These are phyloP conservation scores for Pampusana beccarii DNA, from an alignment of 2,113 vertebrate species.

Conservation along the genomic window DNA sequence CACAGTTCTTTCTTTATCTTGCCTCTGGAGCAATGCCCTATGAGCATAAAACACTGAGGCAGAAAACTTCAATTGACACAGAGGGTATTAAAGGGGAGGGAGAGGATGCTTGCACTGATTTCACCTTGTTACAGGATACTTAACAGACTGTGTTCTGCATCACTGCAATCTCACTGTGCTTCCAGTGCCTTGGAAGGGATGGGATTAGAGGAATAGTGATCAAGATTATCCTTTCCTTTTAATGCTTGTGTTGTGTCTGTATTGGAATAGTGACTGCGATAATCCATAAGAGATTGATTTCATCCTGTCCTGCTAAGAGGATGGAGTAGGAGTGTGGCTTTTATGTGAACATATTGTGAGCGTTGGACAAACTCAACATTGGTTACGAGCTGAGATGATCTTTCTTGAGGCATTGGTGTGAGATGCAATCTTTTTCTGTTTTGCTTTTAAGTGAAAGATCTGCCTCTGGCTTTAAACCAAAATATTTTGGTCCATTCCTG, in stretches of 20 bases:
- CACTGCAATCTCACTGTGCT: not conserved
- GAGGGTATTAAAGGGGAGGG: not conserved
- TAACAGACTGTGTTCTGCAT: not conserved
- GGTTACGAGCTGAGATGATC: not conserved
- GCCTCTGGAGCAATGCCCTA: fast-evolving
- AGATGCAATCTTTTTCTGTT: not conserved
- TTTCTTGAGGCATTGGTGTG: not conserved
- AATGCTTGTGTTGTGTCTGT: not conserved
- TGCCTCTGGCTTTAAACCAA: not conserved
- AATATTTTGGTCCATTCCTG: not conserved
- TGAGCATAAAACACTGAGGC: not conserved
- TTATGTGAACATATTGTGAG: not conserved
- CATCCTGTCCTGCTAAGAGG: not conserved
- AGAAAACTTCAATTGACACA: fast-evolving
- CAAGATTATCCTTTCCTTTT: slow-evolving; percentile 19
- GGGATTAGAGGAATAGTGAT: slow-evolving; percentile 22
- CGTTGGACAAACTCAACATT: not conserved
- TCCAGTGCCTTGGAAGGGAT: not conserved
- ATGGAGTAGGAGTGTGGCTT: not conserved
- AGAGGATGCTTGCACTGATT: not conserved
- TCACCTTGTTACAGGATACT: not conserved
- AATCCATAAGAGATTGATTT: not conserved
- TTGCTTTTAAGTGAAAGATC: not conserved
- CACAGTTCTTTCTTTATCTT: not conserved
- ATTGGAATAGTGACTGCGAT: not conserved